A percentile compares a stretch with the other conserved stretches of the same genome.
Evolutionary conservation across 2,888 invertebrate species (phyloP).

Genomic region (Timema cristinae): DNA sequence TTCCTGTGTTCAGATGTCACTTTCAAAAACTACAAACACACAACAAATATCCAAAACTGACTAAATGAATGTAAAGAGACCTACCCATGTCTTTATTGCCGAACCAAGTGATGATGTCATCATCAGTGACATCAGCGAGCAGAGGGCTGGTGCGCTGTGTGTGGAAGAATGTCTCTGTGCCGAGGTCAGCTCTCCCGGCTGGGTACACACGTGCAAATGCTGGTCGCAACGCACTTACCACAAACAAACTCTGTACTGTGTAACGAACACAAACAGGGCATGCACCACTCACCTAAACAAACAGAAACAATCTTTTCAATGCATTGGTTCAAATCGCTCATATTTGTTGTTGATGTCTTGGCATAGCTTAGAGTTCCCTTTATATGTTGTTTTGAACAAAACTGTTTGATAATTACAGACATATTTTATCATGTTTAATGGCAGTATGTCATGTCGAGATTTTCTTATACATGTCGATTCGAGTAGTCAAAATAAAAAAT

Average conservation of each 20-base stretch:
- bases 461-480: too few relatives aligned
- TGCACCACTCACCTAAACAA: conserved; percentile 50
- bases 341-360: neutral
- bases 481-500: too few relatives aligned
- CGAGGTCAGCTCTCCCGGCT: conserved; percentile 57
- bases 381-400: too few relatives aligned
- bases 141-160: conserved; percentile 56
- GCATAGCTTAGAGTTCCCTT: too few relatives aligned
- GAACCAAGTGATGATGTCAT: conserved; percentile 65
- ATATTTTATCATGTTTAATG: too few relatives aligned
- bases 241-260: conserved; percentile 55
- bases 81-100: conserved; percentile 50
- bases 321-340: neutral
- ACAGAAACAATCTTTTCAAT: neutral
- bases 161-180: conserved; percentile 62
- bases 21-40: too few relatives aligned
- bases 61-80: neutral
- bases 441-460: too few relatives aligned
- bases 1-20: too few relatives aligned
- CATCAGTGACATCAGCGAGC: conserved; percentile 58
- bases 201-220: conserved; percentile 62
- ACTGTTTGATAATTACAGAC: too few relatives aligned
- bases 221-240: conserved; percentile 58
- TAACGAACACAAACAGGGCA: conserved; percentile 62
- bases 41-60: too few relatives aligned